Conservation (phyloP, 1,140 invertebrate genomes). For the Drosophila melanogaster region DNA sequence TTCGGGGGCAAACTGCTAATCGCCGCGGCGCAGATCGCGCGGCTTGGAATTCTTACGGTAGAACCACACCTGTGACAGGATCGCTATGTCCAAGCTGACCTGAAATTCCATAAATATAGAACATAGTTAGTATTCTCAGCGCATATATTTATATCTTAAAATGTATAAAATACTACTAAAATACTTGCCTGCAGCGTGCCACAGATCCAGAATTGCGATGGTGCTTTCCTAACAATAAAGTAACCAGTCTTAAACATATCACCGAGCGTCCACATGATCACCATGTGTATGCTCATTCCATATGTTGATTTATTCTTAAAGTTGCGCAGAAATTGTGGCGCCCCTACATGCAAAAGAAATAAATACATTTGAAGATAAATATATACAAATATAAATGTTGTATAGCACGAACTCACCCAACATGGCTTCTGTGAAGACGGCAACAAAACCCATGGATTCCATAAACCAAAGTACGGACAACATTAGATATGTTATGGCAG, state of each 20-base stretch:
- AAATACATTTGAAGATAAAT: constrained; percentile 1
- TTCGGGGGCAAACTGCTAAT: constrained; percentile 87
- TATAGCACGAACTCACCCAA: constrained; percentile 86
- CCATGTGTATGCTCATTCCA: constrained; percentile 93
- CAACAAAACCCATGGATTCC: constrained; percentile 95
- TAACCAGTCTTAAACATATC: constrained; percentile 99
- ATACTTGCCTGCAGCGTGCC: constrained; percentile 94
- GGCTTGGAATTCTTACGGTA: constrained; percentile 88
- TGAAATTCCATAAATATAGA: constrained; percentile 8
- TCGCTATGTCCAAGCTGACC: constrained; percentile 85
- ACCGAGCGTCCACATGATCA: constrained; percentile 97
- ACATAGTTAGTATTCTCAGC: neutral
- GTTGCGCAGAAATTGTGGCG: constrained; percentile 94
- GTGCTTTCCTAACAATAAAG: constrained; percentile 95
- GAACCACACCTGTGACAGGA: constrained; percentile 87
- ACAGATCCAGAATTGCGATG: constrained; percentile 98
- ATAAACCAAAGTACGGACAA: constrained; percentile 92
- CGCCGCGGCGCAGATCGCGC: constrained; percentile 86
- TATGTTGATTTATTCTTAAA: constrained; percentile 92
- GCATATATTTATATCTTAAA: neutral
- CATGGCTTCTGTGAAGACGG: constrained; percentile 98
- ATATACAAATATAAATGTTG: neutral
- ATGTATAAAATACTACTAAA: constrained; percentile 44
- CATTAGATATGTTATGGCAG: constrained; percentile 94
- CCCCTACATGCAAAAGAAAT: constrained; percentile 84